Base-by-base conservation (phyloP, 1,140 invertebrate genomes). In the Trichonephila inaurata region DNA sequence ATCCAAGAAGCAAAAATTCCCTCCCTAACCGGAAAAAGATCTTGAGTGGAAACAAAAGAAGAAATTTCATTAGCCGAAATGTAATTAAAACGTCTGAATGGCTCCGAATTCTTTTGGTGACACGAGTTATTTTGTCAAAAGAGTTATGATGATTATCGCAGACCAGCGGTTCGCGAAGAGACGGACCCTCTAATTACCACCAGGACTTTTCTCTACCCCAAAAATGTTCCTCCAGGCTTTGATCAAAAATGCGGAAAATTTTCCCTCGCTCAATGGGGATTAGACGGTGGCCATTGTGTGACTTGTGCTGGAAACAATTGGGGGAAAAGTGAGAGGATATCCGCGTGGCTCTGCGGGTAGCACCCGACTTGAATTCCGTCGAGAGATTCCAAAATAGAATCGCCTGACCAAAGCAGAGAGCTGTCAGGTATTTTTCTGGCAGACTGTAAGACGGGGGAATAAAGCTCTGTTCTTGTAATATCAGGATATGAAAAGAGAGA, bases 61-160 rank as follows among this genome's bases (percentile, higher is more conserved):
- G 90, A 91, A 83, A 83, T 91, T 91, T 83, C 72, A 91, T 91
- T 91, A 91, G 90, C 90, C 72, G 60, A 91, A 91, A 91, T 91
- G 90, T 83, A 91, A 91, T 91, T 91, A 91, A 83, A 82, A 90
- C 64, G n/a, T 81, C 72, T 60, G 66, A 60, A 81, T 28, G 60
- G 69, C 89, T 44, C 24, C 14, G 28, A 40, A 77, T 90, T 69
- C 72, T 90, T 90, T 90, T 28, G 87, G 89, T n/a, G 87, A n/a
- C 89, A 69, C 40, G 69, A 81, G 66, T 81, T 81, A 81, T 90
- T 90, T 90, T 81, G 89, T 81, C 66, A 90, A 90, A 90, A 81
- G 89, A 90, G 89, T 90, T 90, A 90, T 91, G 90, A 91, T 83
- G 81, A 91, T 83, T 91, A 91, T 91, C 81, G 72, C 90, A 77